These are phyloP conservation scores for Calliopum simillimum DNA, from an alignment of 2,888 invertebrate species.

Conservation along the genomic window DNA sequence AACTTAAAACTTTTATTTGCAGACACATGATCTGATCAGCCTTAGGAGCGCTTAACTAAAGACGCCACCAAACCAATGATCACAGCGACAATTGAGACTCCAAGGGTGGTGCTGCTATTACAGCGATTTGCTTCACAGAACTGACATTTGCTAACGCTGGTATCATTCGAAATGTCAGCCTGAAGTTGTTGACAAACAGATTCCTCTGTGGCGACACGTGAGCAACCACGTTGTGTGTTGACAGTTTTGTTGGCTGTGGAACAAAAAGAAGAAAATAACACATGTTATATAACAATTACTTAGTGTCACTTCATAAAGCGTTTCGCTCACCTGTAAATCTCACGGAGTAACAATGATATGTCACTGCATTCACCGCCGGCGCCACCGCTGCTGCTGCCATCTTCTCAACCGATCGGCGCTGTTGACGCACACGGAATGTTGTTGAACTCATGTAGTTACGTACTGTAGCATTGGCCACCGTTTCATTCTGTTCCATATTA, in stretches of 20 bases:
- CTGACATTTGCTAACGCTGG: constrained; percentile 49
- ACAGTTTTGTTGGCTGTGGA: constrained; percentile 49
- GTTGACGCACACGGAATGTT: constrained; percentile 48
- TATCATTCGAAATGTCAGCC: constrained; percentile 28
- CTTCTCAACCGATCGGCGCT: constrained; percentile 32
- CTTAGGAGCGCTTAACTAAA: constrained; percentile 47
- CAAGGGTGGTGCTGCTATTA: constrained; percentile 56
- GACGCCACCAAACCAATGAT: constrained; percentile 54
- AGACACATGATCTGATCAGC: background rate
- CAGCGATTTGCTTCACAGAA: constrained; percentile 57
- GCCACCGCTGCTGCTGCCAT: no score
- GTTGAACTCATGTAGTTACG: constrained; percentile 40
- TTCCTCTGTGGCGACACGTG: constrained; percentile 52
- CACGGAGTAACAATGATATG: constrained; percentile 59
- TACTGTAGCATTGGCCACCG: constrained; percentile 1
- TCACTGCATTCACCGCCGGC: constrained; percentile 37
- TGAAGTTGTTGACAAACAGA: constrained; percentile 53
- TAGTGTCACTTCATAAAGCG: background rate
- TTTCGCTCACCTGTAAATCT: constrained; percentile 51
- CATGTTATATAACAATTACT: background rate
- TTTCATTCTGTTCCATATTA: background rate
- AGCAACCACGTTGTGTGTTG: constrained; percentile 58
- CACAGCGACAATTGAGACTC: constrained; percentile 54
- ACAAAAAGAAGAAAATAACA: background rate
- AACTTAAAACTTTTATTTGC: constrained; percentile 5